These are phyloP conservation scores for Bufotes viridis DNA, from an alignment of 2,797 vertebrate species.

Conservation along the genomic window DNA sequence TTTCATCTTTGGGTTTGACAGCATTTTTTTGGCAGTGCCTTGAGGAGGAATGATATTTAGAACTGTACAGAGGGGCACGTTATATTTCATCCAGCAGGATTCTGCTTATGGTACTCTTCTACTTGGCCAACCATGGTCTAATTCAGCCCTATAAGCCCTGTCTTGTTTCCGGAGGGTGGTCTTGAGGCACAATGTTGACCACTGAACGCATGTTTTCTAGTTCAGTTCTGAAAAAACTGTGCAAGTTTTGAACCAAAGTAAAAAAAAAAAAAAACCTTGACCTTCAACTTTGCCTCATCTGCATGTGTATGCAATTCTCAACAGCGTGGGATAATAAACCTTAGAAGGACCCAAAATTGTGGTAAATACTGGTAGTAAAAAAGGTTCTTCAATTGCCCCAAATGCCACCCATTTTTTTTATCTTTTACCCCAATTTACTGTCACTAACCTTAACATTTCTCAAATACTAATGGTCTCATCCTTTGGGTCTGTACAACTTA, in stretches of 20 bases:
- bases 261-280: not conserved
- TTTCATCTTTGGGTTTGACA: not conserved
- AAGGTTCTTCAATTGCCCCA: not conserved
- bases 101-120: not conserved
- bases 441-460: not conserved
- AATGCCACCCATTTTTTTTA: not conserved
- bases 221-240: not conserved
- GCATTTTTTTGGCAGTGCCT: slow-evolving; percentile 10
- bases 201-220: not conserved
- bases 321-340: not conserved
- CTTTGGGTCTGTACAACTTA: not conserved
- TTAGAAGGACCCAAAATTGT: not conserved
- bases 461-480: not conserved
- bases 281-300: not conserved
- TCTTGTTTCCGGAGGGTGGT: not conserved
- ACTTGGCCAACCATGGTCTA: not conserved
- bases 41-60: not conserved
- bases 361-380: not conserved
- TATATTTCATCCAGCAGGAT: not conserved
- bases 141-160: too few species aligned
- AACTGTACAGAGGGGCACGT: not conserved
- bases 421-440: too few species aligned
- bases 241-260: not conserved
- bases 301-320: not conserved
- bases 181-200: not conserved